Evolutionary conservation across 53 echinoderm and acorn worm species (phyloP).

Genomic region (Holothuria leucospilota): DNA sequence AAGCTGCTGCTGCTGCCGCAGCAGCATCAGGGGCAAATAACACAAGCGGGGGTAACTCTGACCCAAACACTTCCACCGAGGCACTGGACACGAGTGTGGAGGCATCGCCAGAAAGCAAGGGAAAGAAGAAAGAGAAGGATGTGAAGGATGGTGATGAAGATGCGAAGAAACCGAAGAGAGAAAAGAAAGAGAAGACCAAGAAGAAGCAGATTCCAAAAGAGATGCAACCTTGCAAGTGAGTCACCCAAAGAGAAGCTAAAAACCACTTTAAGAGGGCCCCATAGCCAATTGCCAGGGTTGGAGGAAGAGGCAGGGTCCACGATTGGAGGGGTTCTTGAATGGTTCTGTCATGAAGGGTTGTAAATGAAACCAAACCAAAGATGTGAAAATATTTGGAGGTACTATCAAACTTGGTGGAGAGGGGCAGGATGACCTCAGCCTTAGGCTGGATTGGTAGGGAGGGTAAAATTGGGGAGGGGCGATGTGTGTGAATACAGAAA

Average conservation of each 20-base stretch:
- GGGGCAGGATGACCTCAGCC: too few species aligned
- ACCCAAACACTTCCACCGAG: conserved; percentile 27
- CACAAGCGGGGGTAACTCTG: conserved; percentile 4
- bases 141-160: conserved; percentile 51
- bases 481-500: too few species aligned
- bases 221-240: conserved; percentile 90
- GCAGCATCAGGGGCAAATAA: neutral
- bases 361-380: too few species aligned
- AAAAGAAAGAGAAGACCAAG: conserved; percentile 70
- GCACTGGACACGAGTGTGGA: conserved; percentile 31
- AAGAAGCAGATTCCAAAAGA: conserved; percentile 81
- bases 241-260: neutral
- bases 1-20: conserved; percentile 8
- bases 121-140: conserved; percentile 51
- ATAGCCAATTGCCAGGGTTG: too few species aligned
- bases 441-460: too few species aligned
- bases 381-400: too few species aligned
- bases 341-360: too few species aligned
- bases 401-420: too few species aligned
- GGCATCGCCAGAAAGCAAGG: conserved; percentile 44
- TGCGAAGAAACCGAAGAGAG: conserved; percentile 65
- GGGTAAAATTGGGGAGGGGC: too few species aligned
- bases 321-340: too few species aligned
- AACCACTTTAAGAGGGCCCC: too few species aligned
- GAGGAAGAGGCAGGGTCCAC: too few species aligned